These are phyloP conservation scores for Chaetops frenatus DNA, from an alignment of 2,113 vertebrate species.

Conservation along the genomic window DNA sequence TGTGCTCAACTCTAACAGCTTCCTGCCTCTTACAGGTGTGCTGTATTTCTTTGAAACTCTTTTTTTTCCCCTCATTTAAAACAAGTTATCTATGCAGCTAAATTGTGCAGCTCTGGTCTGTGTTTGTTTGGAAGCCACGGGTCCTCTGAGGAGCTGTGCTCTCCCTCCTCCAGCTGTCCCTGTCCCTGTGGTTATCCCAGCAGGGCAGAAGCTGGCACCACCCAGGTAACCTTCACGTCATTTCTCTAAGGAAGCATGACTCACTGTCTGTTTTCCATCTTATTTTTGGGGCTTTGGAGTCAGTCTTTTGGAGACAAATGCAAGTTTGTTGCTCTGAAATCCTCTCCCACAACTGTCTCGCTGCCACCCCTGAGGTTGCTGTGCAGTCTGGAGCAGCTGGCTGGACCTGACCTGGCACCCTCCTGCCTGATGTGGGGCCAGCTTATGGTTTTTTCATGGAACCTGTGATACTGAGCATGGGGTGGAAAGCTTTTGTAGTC, in stretches of 20 bases:
- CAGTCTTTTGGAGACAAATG: slow-evolving; percentile 8
- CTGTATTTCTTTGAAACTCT: neutral
- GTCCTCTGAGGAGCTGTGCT: neutral
- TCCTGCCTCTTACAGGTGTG: rapidly evolving
- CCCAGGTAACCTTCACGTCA: slow-evolving; percentile 52
- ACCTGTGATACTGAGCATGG: neutral
- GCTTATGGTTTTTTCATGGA: neutral
- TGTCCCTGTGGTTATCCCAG: slow-evolving; percentile 32
- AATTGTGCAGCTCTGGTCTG: neutral
- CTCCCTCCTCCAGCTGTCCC: neutral
- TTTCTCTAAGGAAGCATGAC: slow-evolving; percentile 58
- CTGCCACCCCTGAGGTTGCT: neutral
- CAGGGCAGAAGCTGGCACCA: slow-evolving; percentile 33
- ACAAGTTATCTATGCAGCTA: neutral
- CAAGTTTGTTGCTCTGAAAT: neutral
- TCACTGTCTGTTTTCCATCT: slow-evolving; percentile 62
- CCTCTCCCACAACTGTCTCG: neutral
- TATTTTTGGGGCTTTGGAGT: slow-evolving; percentile 34
- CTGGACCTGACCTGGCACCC: neutral
- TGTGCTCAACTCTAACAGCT: neutral
- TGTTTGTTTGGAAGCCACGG: neutral
- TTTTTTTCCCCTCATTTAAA: neutral
- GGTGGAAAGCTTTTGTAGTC: neutral
- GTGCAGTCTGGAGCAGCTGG: neutral
- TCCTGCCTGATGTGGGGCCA: neutral